These are phyloP conservation scores for Phalloptychus januarius DNA, from an alignment of 2,797 vertebrate species.

Conservation along the genomic window DNA sequence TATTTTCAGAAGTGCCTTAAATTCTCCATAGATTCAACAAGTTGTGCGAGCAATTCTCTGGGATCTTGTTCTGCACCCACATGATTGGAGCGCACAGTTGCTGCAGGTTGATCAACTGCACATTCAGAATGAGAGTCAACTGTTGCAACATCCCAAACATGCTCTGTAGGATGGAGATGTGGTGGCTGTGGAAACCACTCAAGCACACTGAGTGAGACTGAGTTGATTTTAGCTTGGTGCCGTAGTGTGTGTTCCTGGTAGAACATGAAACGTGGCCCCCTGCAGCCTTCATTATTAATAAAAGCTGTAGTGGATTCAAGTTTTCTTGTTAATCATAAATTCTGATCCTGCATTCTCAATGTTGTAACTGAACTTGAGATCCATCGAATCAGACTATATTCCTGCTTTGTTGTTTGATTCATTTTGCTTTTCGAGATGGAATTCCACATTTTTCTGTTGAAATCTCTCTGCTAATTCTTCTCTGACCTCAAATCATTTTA, in stretches of 20 bases:
- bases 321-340: background rate
- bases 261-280: background rate
- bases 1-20: background rate
- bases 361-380: background rate
- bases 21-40: background rate
- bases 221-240: background rate
- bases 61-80: background rate
- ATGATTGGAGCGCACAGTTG: background rate
- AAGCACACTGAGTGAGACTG: background rate
- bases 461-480: background rate
- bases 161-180: background rate
- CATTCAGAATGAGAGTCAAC: background rate
- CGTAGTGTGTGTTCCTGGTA: background rate
- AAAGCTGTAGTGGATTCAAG: background rate
- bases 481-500: background rate
- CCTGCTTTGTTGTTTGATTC: background rate
- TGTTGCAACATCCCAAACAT: background rate
- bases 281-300: background rate
- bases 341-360: background rate
- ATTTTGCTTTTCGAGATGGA: background rate
- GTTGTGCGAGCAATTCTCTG: background rate
- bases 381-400: background rate
- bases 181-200: background rate
- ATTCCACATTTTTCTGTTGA: background rate
- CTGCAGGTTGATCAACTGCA: background rate